Percentiles rank a stretch among this genome's conserved stretches.
These are phyloP conservation scores for Amazona guildingii DNA, from an alignment of 2,113 vertebrate species.

Conservation along the genomic window DNA sequence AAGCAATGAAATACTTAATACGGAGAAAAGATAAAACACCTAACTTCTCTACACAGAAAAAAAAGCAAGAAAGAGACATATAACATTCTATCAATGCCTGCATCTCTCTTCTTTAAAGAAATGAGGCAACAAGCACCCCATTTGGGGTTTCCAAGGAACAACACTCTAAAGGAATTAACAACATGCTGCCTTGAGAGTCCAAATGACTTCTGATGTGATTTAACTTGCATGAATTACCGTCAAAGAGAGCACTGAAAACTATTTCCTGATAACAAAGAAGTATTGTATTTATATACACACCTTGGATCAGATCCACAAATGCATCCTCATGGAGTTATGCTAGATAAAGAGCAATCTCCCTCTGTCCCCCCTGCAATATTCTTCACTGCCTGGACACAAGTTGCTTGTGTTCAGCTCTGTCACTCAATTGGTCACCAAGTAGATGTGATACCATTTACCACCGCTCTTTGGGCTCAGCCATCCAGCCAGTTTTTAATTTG, in stretches of 20 bases:
- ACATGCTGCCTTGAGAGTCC: not conserved
- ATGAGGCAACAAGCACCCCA: not conserved
- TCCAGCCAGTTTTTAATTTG: not conserved
- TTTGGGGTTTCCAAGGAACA: not conserved
- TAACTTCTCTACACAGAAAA: not conserved
- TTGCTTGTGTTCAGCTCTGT: not conserved
- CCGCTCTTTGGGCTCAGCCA: not conserved
- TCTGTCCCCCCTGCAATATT: not conserved
- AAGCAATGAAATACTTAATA: not conserved
- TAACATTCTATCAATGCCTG: not conserved
- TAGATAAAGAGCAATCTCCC: not conserved
- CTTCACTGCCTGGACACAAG: not conserved
- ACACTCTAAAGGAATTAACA: not conserved
- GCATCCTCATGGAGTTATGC: not conserved
- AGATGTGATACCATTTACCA: not conserved
- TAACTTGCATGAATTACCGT: not conserved
- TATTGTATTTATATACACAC: not conserved
- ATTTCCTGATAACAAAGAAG: not conserved
- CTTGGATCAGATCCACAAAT: not conserved
- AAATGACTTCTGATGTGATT: not conserved
- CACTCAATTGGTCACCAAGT: not conserved
- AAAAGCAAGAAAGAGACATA: not conserved
- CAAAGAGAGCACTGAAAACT: not conserved
- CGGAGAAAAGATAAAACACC: not conserved
- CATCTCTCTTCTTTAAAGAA: not conserved